phyloP scores from a whole-genome alignment of 2,888 invertebrate genomes.

The Chirona hameri region DNA sequence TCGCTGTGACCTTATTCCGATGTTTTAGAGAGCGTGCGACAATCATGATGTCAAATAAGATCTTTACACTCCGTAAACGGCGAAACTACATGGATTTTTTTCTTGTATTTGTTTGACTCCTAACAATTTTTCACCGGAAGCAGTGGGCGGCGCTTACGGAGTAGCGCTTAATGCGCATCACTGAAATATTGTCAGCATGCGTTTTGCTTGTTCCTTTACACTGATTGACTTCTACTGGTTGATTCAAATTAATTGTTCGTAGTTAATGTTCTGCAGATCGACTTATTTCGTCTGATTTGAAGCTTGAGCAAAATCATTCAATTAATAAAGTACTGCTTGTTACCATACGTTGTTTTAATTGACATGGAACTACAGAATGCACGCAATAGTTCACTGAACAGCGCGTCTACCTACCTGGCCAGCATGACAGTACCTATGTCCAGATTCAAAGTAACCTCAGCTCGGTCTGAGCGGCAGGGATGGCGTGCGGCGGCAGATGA shows the following conservation, averaged over 20 bases:
- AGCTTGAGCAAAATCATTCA: background rate
- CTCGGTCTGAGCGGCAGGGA: too few species aligned
- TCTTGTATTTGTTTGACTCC: background rate
- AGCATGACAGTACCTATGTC: too few species aligned
- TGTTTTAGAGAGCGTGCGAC: constrained; percentile 24
- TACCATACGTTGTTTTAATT: background rate
- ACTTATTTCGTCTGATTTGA: background rate
- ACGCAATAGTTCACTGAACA: too few species aligned
- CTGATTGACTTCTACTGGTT: background rate
- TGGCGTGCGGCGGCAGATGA: too few species aligned
- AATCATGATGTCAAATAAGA: constrained; percentile 28
- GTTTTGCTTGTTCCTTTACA: background rate
- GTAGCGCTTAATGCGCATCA: background rate
- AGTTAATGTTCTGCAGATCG: background rate
- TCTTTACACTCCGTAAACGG: constrained; percentile 26
- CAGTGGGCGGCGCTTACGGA: background rate
- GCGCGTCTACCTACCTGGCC: too few species aligned
- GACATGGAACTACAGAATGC: too few species aligned
- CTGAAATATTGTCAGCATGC: background rate
- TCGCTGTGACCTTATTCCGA: background rate
- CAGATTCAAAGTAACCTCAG: too few species aligned
- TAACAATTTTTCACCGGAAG: background rate
- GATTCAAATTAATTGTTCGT: background rate
- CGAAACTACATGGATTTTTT: background rate
- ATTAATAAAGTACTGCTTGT: background rate